Conservation (phyloP, 2,888 invertebrate genomes). For the Hyposoter didymator region DNA sequence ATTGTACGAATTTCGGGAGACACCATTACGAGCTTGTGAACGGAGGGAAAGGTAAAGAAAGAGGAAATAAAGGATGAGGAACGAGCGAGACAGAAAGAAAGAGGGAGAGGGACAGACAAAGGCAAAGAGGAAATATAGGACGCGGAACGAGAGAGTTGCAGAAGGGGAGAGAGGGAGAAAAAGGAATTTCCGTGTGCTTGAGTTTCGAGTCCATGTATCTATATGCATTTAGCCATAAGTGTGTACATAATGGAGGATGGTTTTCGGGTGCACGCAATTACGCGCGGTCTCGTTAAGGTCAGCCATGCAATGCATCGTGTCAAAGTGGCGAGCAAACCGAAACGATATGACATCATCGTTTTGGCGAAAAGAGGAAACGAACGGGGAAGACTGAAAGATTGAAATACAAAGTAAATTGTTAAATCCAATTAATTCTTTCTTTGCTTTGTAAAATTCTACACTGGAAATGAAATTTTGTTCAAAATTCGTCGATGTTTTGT, state of each 20-base stretch:
- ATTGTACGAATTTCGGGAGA: neutral
- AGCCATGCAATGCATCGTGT: slow-evolving; percentile 55
- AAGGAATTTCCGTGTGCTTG: slow-evolving; percentile 18
- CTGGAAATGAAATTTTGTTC: no score
- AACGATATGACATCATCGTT: slow-evolving; percentile 51
- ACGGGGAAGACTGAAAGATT: slow-evolving; percentile 1
- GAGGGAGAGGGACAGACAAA: neutral
- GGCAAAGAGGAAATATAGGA: neutral
- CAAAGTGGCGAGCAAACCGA: slow-evolving; percentile 48
- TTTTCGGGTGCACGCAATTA: slow-evolving; percentile 55
- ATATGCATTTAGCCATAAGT: slow-evolving; percentile 11
- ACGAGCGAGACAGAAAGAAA: neutral
- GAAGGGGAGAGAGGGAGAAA: neutral
- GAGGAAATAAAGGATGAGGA: neutral
- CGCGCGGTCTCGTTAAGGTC: slow-evolving; percentile 63
- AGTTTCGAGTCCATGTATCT: slow-evolving; percentile 6
- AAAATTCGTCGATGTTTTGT: no score
- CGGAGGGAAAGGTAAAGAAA: neutral
- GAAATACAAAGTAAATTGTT: neutral
- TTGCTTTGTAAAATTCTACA: neutral
- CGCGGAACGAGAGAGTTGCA: neutral
- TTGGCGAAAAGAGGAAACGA: slow-evolving; percentile 14
- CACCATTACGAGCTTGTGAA: neutral
- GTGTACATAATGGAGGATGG: slow-evolving; percentile 20
- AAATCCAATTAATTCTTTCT: slow-evolving; percentile 12